Conservation (phyloP, 2,888 invertebrate species). For the Phortica magna region DNA sequence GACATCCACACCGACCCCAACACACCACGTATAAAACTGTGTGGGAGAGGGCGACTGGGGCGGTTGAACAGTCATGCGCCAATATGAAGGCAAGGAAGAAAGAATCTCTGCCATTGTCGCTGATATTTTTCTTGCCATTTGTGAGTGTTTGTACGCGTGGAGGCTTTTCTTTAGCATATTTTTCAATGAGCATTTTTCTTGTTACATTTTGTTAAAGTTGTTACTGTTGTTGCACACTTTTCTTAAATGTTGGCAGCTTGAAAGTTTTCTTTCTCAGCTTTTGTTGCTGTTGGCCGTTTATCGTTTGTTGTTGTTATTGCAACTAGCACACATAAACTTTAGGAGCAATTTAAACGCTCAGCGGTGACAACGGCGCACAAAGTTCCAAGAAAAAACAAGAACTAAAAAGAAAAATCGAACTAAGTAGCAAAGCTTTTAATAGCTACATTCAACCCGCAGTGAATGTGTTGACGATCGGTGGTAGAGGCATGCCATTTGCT, state of each 20-base stretch:
- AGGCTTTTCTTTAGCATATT: constrained; percentile 5
- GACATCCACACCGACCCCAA: background rate
- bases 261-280: background rate
- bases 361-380: background rate
- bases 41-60: background rate
- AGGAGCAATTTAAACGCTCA: background rate
- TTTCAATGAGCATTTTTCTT: constrained; percentile 5
- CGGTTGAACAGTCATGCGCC: background rate
- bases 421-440: constrained; percentile 31
- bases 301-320: background rate
- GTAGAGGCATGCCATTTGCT: background rate
- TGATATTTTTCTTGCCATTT: background rate
- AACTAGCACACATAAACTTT: background rate
- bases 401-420: background rate
- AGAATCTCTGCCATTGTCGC: background rate
- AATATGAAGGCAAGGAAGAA: background rate
- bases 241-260: background rate
- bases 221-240: background rate
- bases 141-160: background rate
- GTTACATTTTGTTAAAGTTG: background rate
- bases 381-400: background rate
- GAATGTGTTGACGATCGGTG: background rate
- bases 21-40: too few species aligned
- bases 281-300: background rate
- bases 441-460: constrained; percentile 20